phyloP scores from a whole-genome alignment of 2,888 invertebrate genomes.

The Exephanes ischioxanthus region DNA sequence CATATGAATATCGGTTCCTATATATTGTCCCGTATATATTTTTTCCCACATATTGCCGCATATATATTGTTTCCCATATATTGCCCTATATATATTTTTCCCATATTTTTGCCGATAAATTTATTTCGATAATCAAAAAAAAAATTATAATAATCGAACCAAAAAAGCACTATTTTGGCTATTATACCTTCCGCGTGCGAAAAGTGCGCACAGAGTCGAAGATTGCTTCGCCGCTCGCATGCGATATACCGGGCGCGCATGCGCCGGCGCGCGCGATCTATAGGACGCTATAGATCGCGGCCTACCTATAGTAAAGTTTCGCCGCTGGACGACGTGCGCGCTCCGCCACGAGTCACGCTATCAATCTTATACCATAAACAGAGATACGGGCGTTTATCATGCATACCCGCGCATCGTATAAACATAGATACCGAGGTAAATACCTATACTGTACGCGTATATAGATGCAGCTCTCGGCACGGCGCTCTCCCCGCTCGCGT shows the following conservation, averaged over 20 bases:
- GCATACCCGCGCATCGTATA: conserved; percentile 63
- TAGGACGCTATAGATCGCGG: not conserved
- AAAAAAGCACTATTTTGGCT: too few species aligned
- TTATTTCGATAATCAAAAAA: too few species aligned
- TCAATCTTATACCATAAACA: conserved; percentile 78
- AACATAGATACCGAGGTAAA: conserved; percentile 74
- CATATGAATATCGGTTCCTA: too few species aligned
- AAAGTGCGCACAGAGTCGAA: too few species aligned
- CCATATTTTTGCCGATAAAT: too few species aligned
- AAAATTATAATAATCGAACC: too few species aligned
- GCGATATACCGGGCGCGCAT: not conserved
- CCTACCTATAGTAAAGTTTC: not conserved
- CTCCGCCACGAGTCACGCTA: conserved; percentile 67
- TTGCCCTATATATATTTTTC: too few species aligned
- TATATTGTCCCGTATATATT: too few species aligned
- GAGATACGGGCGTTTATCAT: conserved; percentile 73
- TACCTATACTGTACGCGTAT: conserved; percentile 57
- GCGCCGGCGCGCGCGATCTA: not conserved
- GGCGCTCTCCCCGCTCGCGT: conserved; percentile 29
- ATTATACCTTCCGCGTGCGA: too few species aligned
- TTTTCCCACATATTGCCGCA: too few species aligned
- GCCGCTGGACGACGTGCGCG: conserved; percentile 25
- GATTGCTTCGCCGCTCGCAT: too few species aligned
- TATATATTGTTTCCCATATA: too few species aligned
- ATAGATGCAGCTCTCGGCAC: not conserved